These are phyloP conservation scores for Serranus cabrilla DNA, from an alignment of 2,797 vertebrate species.

Conservation along the genomic window DNA sequence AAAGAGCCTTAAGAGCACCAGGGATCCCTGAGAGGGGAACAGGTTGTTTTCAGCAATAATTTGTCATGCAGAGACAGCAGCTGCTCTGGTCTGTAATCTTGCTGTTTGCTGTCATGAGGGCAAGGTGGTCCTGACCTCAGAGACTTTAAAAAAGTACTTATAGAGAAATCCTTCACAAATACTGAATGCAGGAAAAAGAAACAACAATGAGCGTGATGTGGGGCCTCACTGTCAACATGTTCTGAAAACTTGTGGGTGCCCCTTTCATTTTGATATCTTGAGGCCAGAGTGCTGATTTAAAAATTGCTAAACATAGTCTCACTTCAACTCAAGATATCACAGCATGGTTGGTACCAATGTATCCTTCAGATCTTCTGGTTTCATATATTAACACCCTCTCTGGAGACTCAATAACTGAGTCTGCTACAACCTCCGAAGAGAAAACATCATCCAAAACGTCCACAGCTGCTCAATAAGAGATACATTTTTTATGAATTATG, in stretches of 20 bases:
- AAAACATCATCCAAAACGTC: too few species aligned
- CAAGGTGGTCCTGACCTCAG: slow-evolving; percentile 8
- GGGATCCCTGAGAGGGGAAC: slow-evolving; percentile 16
- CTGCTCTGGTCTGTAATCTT: slow-evolving; percentile 34
- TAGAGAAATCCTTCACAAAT: slow-evolving; percentile 10
- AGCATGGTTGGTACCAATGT: too few species aligned
- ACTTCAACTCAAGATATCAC: too few species aligned
- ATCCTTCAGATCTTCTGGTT: too few species aligned
- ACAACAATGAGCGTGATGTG: neutral
- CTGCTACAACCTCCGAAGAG: too few species aligned
- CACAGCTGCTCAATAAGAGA: too few species aligned
- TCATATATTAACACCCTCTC: too few species aligned
- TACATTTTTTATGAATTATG: neutral
- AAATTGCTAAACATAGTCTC: too few species aligned
- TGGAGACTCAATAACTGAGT: too few species aligned
- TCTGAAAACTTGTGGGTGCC: too few species aligned
- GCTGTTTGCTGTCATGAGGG: slow-evolving; percentile 12
- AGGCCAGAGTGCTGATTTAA: too few species aligned
- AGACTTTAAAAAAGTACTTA: neutral
- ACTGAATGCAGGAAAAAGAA: neutral
- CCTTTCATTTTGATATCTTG: too few species aligned
- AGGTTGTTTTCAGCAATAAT: slow-evolving; percentile 31
- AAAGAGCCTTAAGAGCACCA: slow-evolving; percentile 42
- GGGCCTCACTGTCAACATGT: neutral
- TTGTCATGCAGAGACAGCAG: slow-evolving; percentile 52